A percentile compares a stretch with the other conserved stretches of the same genome.
phyloP scores from a whole-genome alignment of 2,797 vertebrate species.

The Anableps anableps region DNA sequence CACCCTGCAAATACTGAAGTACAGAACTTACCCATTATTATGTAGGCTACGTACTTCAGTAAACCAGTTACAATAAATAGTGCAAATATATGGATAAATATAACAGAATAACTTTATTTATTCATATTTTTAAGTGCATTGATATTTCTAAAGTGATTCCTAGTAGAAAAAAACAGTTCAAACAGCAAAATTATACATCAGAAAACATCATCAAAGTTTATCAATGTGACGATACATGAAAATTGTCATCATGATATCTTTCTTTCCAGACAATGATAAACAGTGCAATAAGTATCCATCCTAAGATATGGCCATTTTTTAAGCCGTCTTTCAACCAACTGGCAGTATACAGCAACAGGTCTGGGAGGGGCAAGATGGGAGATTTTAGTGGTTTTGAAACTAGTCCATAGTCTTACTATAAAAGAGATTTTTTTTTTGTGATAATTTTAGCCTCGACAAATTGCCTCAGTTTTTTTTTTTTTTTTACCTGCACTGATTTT shows the following conservation, averaged over 20 bases:
- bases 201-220: not conserved
- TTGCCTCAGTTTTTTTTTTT: constrained; percentile 30
- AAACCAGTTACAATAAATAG: not conserved
- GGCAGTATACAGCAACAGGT: not conserved
- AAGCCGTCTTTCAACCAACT: not conserved
- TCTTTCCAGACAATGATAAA: not conserved
- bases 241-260: not conserved
- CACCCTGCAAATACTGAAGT: not conserved
- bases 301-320: not conserved
- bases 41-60: not conserved
- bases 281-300: not conserved
- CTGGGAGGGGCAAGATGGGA: not conserved
- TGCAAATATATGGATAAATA: not conserved
- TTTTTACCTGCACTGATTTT: constrained; percentile 54
- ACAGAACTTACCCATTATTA: not conserved
- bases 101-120: not conserved
- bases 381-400: not conserved
- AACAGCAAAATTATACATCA: not conserved
- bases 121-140: not conserved
- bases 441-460: constrained; percentile 55
- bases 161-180: not conserved
- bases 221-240: not conserved
- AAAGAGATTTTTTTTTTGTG: constrained; percentile 22
- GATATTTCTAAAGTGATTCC: not conserved
- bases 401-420: no score